Evolutionary conservation across 2,797 vertebrate genomes (phyloP).

Genomic region (Lutjanus campechanus): DNA sequence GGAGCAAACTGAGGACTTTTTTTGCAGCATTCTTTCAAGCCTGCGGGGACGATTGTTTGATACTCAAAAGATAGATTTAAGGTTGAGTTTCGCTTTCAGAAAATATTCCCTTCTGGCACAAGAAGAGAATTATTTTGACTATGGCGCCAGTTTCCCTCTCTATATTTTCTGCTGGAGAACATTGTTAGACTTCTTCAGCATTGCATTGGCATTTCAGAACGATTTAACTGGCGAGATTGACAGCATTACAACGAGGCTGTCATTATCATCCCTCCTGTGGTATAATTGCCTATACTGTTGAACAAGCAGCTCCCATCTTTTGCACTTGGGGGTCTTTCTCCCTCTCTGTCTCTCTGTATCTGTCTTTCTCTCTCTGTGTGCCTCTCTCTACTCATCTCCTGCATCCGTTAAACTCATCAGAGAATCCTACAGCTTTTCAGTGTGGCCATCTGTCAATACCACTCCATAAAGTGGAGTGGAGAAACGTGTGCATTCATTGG

Average conservation of each 20-base stretch:
- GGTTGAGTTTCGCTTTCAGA: constrained; percentile 41
- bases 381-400: constrained; percentile 48
- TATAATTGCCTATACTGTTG: constrained; percentile 76
- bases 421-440: constrained; percentile 79
- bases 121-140: constrained; percentile 53
- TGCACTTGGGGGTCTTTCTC: constrained; percentile 51
- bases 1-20: constrained; percentile 12
- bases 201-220: constrained; percentile 68
- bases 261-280: constrained; percentile 74
- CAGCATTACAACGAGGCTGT: constrained; percentile 72
- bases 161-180: constrained; percentile 43
- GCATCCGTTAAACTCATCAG: constrained; percentile 71
- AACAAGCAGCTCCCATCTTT: constrained; percentile 71
- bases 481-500: constrained; percentile 64
- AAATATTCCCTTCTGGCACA: constrained; percentile 45
- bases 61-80: constrained; percentile 38
- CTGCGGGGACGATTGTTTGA: constrained; percentile 1
- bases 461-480: constrained; percentile 78
- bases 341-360: neutral
- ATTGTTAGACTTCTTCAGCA: constrained; percentile 41
- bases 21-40: constrained; percentile 19
- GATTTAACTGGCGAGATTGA: constrained; percentile 71
- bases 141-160: constrained; percentile 27
- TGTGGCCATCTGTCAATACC: constrained; percentile 84
- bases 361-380: neutral